A percentile compares a stretch with the other conserved stretches of the same genome.
Conservation (phyloP, 2,797 vertebrate species). For the Hemitrygon akajei region DNA sequence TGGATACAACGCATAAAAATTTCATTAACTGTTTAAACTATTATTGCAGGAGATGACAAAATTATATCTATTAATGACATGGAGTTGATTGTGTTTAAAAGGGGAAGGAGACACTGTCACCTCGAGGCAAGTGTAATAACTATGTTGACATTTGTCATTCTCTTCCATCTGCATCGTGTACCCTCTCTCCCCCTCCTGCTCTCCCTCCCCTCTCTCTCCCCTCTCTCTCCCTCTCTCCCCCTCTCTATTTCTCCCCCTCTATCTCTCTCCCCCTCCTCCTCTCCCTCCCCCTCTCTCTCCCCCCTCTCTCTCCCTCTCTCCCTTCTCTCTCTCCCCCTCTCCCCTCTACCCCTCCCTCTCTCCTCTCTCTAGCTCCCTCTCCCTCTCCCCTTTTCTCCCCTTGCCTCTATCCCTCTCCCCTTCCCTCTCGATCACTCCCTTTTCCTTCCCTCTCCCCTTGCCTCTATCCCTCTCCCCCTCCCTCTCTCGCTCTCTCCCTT, state of each 20-base stretch:
- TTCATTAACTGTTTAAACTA: slow-evolving; percentile 48
- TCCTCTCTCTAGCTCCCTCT: background rate
- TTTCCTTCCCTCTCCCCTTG: too few species aligned
- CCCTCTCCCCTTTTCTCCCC: too few species aligned
- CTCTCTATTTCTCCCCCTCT: too few species aligned
- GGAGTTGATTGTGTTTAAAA: slow-evolving; percentile 44
- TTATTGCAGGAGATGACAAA: slow-evolving; percentile 43
- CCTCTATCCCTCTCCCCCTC: too few species aligned
- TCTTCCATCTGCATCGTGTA: background rate
- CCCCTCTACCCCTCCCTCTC: background rate
- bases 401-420: too few species aligned
- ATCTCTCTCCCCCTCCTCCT: background rate
- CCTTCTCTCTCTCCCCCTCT: background rate
- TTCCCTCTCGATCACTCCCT: too few species aligned
- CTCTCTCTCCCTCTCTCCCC: background rate
- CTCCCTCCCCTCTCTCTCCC: background rate
- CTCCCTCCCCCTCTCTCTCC: too few species aligned
- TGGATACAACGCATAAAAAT: slow-evolving; percentile 44
- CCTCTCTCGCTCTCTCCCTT: too few species aligned
- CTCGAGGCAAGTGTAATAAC: slow-evolving; percentile 44
- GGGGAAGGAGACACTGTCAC: slow-evolving; percentile 41
- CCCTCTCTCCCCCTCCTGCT: background rate
- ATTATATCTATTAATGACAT: slow-evolving; percentile 48
- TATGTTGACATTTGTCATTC: slow-evolving; percentile 44
- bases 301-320: background rate